Evolutionary conservation across 2,113 vertebrate genomes (phyloP).

Genomic region (Tyto alba): DNA sequence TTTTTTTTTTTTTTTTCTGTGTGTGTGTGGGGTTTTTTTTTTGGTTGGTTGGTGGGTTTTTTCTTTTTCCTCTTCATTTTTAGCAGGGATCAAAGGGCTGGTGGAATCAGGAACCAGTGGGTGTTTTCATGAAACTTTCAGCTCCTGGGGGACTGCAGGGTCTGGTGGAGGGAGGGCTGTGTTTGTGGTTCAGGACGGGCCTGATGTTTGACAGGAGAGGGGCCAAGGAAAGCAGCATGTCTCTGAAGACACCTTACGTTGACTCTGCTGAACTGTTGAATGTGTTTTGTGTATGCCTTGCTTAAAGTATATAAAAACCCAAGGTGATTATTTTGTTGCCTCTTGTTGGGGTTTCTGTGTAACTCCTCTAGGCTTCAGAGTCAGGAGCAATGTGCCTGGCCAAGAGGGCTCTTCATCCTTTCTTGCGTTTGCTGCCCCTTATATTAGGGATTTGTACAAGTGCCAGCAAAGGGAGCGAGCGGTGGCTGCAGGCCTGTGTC

Average conservation of each 20-base stretch:
- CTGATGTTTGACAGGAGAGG: neutral
- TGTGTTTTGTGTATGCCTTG: neutral
- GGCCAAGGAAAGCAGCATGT: accelerated
- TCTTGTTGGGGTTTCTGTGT: neutral
- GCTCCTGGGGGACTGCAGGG: accelerated
- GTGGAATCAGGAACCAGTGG: accelerated
- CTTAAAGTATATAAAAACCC: neutral
- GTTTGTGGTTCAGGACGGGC: accelerated
- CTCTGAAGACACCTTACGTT: accelerated
- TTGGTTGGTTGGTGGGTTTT: no score
- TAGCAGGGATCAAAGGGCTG: neutral
- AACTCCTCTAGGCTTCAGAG: neutral
- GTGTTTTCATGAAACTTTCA: neutral
- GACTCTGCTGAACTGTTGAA: accelerated
- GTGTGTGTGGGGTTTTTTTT: neutral
- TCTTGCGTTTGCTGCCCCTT: accelerated
- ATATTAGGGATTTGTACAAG: neutral
- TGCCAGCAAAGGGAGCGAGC: neutral
- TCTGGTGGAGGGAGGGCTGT: neutral
- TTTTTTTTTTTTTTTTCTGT: neutral
- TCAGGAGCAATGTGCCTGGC: neutral
- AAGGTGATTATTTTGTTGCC: neutral
- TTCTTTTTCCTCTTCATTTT: neutral
- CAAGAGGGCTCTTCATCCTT: neutral
- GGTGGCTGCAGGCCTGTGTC: neutral